Base-by-base conservation (phyloP, 2,113 vertebrate species). In the Eonycteris spelaea region DNA sequence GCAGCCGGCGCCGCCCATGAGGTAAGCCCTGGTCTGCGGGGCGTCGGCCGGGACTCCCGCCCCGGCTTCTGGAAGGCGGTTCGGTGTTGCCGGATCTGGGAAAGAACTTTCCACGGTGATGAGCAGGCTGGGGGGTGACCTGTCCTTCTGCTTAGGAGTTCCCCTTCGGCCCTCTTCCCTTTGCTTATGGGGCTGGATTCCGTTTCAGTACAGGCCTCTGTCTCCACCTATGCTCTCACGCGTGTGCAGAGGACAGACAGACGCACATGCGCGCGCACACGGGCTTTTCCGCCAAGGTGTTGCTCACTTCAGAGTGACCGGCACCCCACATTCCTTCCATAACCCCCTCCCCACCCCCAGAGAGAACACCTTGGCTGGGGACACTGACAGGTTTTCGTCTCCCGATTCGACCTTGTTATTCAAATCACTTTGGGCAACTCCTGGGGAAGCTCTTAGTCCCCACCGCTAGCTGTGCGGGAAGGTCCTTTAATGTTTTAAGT, bases 61-160 rank as follows among this genome's bases (percentile, higher is more conserved):
- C 13, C 45, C 16, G n/a, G 26, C 16, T 92, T 30, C 57, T 48
- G 5, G 33, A 0, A 1, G 19, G 12, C 16, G 6, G 33, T 86
- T 43, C 63, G 33, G 0, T 30, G 35, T 19, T 43, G 1, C 33
- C 71, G 48, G 13, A 30, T 18, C 2, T 7, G 7, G 8, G 14
- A 24, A 51, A 40, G 6, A 14, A n/a, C 2, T 6, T 14, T 5
- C 6, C 7, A 0, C 4, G 40, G 5, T 55, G 26, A 35, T 2
- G 14, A 16, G 7, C 22, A 28, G 16, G 0, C 5, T 51, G 14
- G 10, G 26, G 30, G 11, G 24, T 14, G 38, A 21, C 12, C 7
- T 40, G 3, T 28, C 9, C 0, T 65, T 16, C 13, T 48, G 1
- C 11, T 57, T 35, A 15, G 33, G 43, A 24, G 26, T 13, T 38